Conservation (phyloP, 2,113 vertebrate species). For the Vicugna pacos region DNA sequence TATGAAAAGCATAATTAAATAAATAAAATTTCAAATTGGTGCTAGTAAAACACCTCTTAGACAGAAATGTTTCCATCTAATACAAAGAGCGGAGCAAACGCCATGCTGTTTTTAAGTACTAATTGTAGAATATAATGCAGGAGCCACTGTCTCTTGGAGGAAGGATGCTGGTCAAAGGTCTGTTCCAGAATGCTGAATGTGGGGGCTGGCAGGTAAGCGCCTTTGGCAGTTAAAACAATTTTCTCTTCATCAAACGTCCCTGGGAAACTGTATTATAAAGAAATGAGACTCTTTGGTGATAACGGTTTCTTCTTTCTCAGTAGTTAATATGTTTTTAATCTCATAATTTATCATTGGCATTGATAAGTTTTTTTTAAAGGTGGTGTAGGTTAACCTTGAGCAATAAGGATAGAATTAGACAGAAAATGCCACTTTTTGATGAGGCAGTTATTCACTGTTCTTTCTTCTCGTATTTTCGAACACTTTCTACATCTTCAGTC, state of each 20-base stretch:
- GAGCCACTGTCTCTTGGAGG: neutral
- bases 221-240: neutral
- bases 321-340: slow-evolving; percentile 38
- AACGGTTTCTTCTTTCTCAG: neutral
- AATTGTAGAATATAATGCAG: neutral
- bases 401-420: neutral
- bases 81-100: neutral
- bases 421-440: neutral
- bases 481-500: neutral
- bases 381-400: neutral
- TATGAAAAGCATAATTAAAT: neutral
- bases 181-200: neutral
- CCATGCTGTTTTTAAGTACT: neutral
- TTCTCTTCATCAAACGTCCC: neutral
- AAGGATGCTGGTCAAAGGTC: neutral
- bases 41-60: neutral
- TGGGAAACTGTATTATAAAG: neutral
- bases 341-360: neutral
- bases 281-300: neutral
- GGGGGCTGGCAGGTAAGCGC: neutral
- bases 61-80: neutral
- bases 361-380: neutral
- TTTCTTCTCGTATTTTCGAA: slow-evolving; percentile 12
- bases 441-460: neutral
- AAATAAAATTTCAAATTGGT: neutral